Evolutionary conservation across 2,888 invertebrate genomes (phyloP).

Genomic region (Diloba caeruleocephala): DNA sequence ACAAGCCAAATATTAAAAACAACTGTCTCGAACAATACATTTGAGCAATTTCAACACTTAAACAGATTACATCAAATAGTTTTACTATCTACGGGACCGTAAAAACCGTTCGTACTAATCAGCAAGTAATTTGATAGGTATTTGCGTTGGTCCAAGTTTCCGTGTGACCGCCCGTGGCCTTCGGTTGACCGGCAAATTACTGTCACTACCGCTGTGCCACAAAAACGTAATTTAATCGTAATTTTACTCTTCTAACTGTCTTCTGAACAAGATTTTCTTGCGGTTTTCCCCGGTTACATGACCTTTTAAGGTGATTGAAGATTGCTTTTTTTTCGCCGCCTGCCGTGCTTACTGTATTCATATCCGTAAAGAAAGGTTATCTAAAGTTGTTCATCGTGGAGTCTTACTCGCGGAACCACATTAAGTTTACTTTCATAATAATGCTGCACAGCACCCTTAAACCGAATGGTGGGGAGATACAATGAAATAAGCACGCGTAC

Average conservation of each 20-base stretch:
- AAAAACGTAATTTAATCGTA: constrained; percentile 38
- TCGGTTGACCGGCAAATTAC: constrained; percentile 73
- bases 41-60: not conserved
- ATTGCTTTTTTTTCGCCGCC: too few relatives aligned
- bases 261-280: constrained; percentile 3
- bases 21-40: too few relatives aligned
- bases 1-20: too few relatives aligned
- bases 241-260: constrained; percentile 25
- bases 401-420: too few relatives aligned
- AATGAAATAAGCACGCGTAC: too few relatives aligned
- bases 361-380: too few relatives aligned
- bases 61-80: not conserved
- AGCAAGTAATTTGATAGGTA: constrained; percentile 49
- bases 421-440: too few relatives aligned
- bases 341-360: too few relatives aligned
- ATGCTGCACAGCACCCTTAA: too few relatives aligned
- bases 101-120: constrained; percentile 31
- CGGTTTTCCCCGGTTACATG: constrained; percentile 19
- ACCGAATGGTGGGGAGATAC: too few relatives aligned
- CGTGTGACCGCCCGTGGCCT: constrained; percentile 62
- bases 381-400: too few relatives aligned
- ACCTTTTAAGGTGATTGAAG: not conserved
- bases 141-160: constrained; percentile 62
- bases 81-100: constrained; percentile 18
- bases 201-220: constrained; percentile 47